Evolutionary conservation across 2,888 invertebrate genomes (phyloP).

Genomic region (Monopis laevigella): DNA sequence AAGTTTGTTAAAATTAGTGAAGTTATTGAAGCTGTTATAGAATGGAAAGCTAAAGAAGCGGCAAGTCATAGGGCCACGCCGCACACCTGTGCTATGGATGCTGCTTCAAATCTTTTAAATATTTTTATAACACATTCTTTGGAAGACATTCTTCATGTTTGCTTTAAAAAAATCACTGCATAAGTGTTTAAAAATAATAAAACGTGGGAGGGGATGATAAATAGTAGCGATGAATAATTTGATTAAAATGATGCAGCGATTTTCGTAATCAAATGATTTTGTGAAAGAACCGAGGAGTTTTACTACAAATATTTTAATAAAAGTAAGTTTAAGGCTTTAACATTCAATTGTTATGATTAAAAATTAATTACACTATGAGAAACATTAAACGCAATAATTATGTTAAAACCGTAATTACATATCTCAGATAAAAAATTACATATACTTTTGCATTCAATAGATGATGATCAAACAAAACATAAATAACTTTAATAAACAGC

Average conservation of each 20-base stretch:
- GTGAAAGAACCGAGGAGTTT: too few species aligned
- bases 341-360: too few species aligned
- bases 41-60: conserved; percentile 18
- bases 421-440: too few species aligned
- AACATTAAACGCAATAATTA: too few species aligned
- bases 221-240: conserved; percentile 39
- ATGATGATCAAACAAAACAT: too few species aligned
- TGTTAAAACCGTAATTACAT: too few species aligned
- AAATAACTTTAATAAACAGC: too few species aligned
- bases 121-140: conserved; percentile 56
- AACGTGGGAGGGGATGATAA: conserved; percentile 32
- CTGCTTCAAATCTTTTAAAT: conserved; percentile 49
- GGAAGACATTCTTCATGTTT: conserved; percentile 29
- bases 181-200: conserved; percentile 32
- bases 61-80: conserved; percentile 26
- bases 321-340: too few species aligned
- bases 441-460: too few species aligned
- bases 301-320: too few species aligned
- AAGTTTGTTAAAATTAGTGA: conserved; percentile 5
- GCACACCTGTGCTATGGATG: conserved; percentile 50
- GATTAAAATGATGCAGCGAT: conserved; percentile 50
- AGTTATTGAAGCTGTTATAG: neutral
- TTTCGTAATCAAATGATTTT: too few species aligned
- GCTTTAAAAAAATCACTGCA: conserved; percentile 8
- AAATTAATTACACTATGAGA: too few species aligned